A percentile compares a stretch with the other conserved stretches of the same genome.
These are phyloP conservation scores for Germaria angustata DNA, from an alignment of 2,888 invertebrate genomes.

Conservation along the genomic window DNA sequence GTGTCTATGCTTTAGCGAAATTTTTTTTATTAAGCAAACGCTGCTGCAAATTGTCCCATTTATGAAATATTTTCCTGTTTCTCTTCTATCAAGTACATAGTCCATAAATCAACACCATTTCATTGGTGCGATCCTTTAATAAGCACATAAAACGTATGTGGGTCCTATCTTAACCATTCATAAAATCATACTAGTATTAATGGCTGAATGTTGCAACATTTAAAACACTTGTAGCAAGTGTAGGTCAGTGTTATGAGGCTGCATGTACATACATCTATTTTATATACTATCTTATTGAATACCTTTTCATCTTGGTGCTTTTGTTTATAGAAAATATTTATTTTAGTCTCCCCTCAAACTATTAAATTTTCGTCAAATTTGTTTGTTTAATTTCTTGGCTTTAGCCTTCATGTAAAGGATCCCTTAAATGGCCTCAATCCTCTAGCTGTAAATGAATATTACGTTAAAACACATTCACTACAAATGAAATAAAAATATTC, in stretches of 20 bases:
- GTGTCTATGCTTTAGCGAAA: neutral
- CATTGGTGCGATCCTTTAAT: neutral
- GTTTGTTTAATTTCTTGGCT: constrained; percentile 21
- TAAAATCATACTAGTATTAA: neutral
- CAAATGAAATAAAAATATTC: constrained; percentile 1
- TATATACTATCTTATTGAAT: neutral
- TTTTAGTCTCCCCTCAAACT: neutral
- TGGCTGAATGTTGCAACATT: neutral
- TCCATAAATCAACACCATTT: neutral
- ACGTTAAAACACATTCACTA: neutral
- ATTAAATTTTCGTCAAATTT: constrained; percentile 1
- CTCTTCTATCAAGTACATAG: neutral
- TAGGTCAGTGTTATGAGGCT: constrained; percentile 60
- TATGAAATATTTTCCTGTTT: constrained; percentile 26
- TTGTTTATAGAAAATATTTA: constrained; percentile 14
- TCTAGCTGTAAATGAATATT: constrained; percentile 35
- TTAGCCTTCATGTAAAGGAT: neutral
- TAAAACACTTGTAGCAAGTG: constrained; percentile 12
- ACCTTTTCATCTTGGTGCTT: constrained; percentile 26
- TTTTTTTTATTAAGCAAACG: constrained; percentile 4
- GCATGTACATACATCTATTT: neutral
- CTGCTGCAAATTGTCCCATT: constrained; percentile 32
- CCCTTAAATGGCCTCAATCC: neutral
- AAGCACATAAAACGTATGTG: neutral
- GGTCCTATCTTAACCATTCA: neutral